Base-by-base conservation (phyloP, 1,140 invertebrate species). In the Goniozus legneri region DNA sequence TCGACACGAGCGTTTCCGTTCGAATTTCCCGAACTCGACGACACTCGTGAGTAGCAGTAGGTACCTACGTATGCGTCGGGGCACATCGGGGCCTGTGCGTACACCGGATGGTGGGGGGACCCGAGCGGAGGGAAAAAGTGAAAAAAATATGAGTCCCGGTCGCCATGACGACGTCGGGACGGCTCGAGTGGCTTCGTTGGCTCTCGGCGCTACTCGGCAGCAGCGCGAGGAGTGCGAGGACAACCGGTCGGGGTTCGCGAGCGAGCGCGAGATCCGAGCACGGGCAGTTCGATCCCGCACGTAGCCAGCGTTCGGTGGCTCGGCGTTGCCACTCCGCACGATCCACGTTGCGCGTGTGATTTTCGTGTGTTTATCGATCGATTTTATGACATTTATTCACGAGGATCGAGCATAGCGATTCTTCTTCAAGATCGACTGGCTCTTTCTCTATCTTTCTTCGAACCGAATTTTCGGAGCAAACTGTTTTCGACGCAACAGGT, bases 201-300 rank as follows among this genome's bases (percentile, higher is more conserved):
- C 2, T 1, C 39, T 59, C 63, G 63, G 50, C 2, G 4, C 7
- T 16, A 2, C 44, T 57, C 59, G 62, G 48, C 36, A 40, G 47
- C 31, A 12, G 13, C 46, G 4, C 24, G 10, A 27, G 24, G 4
- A 10, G 10, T 4, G 24, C 4, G 4, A 27, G 10, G 24, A 4
- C 24, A 27, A 27, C 24, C 24, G 24, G 24, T 27, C 24, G 24
- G 24, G 10, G 4, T 6, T 4, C 24, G 10, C n/a, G n/a, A n/a
- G n/a, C 34, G 52, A 46, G 50, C 44, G 50, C 54, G 43, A n/a
- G n/a, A 56, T 52, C 52, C 59, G 46, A 47, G 52, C 56, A 55
- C 61, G 62, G 63, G 47, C 65, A 70, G 67, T 71, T 67, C 54
- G 59, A 60, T 60, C 64, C 54, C 54, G 57, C 54, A 55, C 62